These are phyloP conservation scores for Polydrusus pterygomalis DNA, from an alignment of 2,888 invertebrate species.

Conservation along the genomic window DNA sequence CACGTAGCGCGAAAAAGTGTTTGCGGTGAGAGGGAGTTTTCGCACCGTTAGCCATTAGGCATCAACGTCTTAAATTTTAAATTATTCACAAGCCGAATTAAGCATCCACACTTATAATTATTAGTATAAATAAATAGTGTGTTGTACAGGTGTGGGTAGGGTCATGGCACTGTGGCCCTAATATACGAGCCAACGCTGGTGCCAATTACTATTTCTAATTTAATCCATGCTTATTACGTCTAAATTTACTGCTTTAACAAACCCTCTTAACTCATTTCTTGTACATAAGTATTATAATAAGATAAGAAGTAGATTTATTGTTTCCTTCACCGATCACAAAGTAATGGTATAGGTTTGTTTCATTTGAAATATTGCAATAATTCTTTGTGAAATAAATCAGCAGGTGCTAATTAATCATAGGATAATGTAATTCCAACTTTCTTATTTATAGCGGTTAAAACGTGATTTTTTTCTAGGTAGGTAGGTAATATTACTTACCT, in stretches of 20 bases:
- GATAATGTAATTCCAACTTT: constrained; percentile 4
- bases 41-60: no score
- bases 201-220: neutral
- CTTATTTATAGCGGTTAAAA: constrained; percentile 5
- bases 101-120: no score
- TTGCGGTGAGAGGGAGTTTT: no score
- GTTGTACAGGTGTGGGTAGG: no score
- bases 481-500: neutral
- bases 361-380: constrained; percentile 10
- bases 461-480: neutral
- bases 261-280: constrained; percentile 32
- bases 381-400: constrained; percentile 19
- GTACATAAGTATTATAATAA: constrained; percentile 45
- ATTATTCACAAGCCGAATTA: no score
- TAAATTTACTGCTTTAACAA: constrained; percentile 35
- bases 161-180: no score
- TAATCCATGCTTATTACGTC: constrained; percentile 1
- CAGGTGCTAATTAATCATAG: constrained; percentile 14
- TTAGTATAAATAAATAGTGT: no score
- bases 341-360: constrained; percentile 18
- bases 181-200: no score
- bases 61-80: no score
- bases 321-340: constrained; percentile 30
- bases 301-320: constrained; percentile 42
- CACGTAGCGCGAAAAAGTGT: no score